phyloP scores from a whole-genome alignment of 2,888 invertebrate species.

The Catocala sponsa region DNA sequence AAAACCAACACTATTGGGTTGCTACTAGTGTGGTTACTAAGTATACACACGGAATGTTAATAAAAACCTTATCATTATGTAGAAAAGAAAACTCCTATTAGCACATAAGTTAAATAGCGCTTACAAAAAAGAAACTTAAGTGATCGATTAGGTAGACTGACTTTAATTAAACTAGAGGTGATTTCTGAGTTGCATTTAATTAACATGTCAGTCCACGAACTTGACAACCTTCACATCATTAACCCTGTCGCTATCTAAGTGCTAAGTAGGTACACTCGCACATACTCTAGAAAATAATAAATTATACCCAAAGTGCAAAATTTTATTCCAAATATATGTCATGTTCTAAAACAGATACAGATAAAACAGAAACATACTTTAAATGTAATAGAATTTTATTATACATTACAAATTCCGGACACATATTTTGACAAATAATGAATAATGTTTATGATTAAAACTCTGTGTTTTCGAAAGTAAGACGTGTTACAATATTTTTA shows the following conservation, averaged over 20 bases:
- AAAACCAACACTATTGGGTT: too few species aligned
- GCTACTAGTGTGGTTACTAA: too few species aligned
- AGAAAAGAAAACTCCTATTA: too few species aligned
- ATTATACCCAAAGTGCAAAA: too few species aligned
- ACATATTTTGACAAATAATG: slow-evolving; percentile 26
- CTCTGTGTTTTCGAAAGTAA: slow-evolving; percentile 37
- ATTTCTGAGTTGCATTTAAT: slow-evolving; percentile 34
- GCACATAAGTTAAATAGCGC: too few species aligned
- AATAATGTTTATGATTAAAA: slow-evolving; percentile 46
- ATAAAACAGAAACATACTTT: neutral
- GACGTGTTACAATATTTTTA: slow-evolving; percentile 38
- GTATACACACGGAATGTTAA: too few species aligned
- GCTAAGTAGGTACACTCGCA: slow-evolving; percentile 44
- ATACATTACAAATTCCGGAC: slow-evolving; percentile 47
- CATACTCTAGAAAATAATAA: slow-evolving; percentile 13
- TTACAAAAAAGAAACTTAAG: too few species aligned
- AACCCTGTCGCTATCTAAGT: slow-evolving; percentile 34
- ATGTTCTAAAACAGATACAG: neutral
- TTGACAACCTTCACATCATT: slow-evolving; percentile 34
- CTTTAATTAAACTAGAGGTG: too few species aligned
- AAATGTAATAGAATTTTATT: slow-evolving; percentile 14
- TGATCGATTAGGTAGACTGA: too few species aligned
- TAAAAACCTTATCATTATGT: too few species aligned
- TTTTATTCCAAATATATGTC: too few species aligned
- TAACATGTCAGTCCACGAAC: slow-evolving; percentile 36